phyloP scores from a whole-genome alignment of 30 jellyfish, hydroid and myxozoan species.

The Turritopsis dohrnii region DNA sequence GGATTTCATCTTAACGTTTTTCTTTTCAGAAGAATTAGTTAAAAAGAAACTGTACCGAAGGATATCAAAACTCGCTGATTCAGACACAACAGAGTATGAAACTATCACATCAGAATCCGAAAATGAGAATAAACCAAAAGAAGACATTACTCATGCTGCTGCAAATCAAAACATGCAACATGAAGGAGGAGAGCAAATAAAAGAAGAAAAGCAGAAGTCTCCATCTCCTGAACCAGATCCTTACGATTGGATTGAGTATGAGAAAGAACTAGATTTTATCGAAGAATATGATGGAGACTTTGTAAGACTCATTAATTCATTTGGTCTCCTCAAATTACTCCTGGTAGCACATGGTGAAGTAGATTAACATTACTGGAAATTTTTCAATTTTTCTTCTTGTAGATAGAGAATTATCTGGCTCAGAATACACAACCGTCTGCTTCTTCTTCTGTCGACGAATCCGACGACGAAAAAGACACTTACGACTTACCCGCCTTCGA shows the following conservation, averaged over 20 bases:
- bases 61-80: constrained; percentile 23
- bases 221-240: constrained; percentile 17
- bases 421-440: constrained; percentile 2
- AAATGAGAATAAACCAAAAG: constrained; percentile 15
- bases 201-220: not conserved
- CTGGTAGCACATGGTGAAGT: too few species aligned
- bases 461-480: constrained; percentile 9
- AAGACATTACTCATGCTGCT: not conserved
- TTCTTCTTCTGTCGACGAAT: not conserved
- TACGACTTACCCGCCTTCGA: not conserved
- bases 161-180: not conserved
- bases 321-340: too few species aligned
- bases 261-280: constrained; percentile 13
- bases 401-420: constrained; percentile 1
- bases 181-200: not conserved
- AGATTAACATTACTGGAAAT: too few species aligned
- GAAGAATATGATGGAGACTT: constrained; percentile 35
- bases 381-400: not conserved
- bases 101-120: constrained; percentile 28
- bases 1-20: not conserved
- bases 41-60: not conserved
- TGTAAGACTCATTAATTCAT: constrained; percentile 20
- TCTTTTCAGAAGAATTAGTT: not conserved
- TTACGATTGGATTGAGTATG: constrained; percentile 2
- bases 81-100: constrained; percentile 36